Conservation (phyloP, 2,888 invertebrate species). For the Pegoplata infirma region DNA sequence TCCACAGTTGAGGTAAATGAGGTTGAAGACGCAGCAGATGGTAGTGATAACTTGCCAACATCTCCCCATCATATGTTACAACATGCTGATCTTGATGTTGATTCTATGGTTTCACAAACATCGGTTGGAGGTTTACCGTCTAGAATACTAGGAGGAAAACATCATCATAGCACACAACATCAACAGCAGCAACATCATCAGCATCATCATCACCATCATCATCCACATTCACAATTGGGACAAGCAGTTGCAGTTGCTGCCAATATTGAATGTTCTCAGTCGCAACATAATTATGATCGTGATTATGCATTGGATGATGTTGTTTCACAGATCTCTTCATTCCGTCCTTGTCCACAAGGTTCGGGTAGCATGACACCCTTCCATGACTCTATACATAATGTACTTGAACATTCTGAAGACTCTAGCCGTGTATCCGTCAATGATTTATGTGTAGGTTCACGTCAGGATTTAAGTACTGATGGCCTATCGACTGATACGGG, state of each 20-base stretch:
- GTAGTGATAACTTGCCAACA: constrained; percentile 59
- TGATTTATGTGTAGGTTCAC: constrained; percentile 74
- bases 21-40: constrained; percentile 60
- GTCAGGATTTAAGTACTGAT: constrained; percentile 76
- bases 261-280: constrained; percentile 81
- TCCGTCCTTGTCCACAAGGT: constrained; percentile 78
- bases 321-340: constrained; percentile 78
- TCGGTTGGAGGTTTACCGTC: constrained; percentile 46
- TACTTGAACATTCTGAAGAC: constrained; percentile 75
- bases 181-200: constrained; percentile 46
- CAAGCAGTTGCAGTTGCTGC: constrained; percentile 80
- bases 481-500: constrained; percentile 73
- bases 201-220: constrained; percentile 71
- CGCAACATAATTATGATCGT: constrained; percentile 77
- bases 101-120: constrained; percentile 63
- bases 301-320: constrained; percentile 78
- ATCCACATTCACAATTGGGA: constrained; percentile 68
- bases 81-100: constrained; percentile 67
- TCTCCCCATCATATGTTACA: constrained; percentile 71
- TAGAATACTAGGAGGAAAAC: constrained; percentile 42
- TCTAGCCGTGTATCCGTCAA: constrained; percentile 76
- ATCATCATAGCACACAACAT: constrained; percentile 51
- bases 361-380: constrained; percentile 78
- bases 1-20: constrained; percentile 53
- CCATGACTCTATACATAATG: constrained; percentile 78